phyloP scores from a whole-genome alignment of 2,797 vertebrate genomes.

The Acanthornis magna region DNA sequence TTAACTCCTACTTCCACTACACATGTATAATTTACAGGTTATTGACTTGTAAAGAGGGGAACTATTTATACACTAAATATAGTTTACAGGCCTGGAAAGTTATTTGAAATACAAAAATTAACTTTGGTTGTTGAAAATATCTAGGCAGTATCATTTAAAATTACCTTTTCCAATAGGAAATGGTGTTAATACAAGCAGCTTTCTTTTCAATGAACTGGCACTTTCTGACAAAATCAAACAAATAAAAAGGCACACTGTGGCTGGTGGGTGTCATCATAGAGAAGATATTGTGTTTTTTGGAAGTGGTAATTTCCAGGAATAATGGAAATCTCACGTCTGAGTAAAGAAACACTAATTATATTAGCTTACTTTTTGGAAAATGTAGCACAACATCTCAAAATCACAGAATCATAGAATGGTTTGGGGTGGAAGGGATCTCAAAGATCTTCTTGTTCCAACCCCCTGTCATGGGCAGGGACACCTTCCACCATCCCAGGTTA shows the following conservation, averaged over 20 bases:
- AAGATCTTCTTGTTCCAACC: not conserved
- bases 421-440: not conserved
- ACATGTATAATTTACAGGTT: conserved; percentile 48
- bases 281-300: not conserved
- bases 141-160: not conserved
- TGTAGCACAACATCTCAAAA: not conserved
- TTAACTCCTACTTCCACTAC: not conserved
- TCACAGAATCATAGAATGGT: not conserved
- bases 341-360: not conserved
- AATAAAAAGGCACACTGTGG: not conserved
- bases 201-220: not conserved
- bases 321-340: not conserved
- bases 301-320: not conserved
- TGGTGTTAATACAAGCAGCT: not conserved
- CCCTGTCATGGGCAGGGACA: not conserved
- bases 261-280: not conserved
- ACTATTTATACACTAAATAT: not conserved
- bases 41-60: not conserved
- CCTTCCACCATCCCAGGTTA: rapidly evolving
- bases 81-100: not conserved
- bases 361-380: not conserved
- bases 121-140: not conserved
- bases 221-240: not conserved
- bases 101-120: conserved; percentile 2
- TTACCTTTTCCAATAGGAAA: not conserved